Conservation (phyloP, 2,888 invertebrate species). For the Platycheirus rosarum region DNA sequence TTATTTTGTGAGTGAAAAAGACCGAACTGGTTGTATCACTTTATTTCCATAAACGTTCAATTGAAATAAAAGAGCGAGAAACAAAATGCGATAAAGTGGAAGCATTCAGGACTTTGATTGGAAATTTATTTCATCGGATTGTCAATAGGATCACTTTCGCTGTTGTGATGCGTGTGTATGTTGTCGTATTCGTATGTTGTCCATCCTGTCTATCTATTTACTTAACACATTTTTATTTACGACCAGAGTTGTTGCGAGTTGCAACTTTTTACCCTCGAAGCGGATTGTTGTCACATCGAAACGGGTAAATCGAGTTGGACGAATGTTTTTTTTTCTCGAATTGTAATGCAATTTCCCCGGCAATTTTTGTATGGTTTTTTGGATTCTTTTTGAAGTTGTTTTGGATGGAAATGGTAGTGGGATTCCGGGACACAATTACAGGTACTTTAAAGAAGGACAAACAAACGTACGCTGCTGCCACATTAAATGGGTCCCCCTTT, state of each 20-base stretch:
- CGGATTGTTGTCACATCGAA: slow-evolving; percentile 30
- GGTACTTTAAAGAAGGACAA: slow-evolving; percentile 9
- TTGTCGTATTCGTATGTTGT: slow-evolving; percentile 4
- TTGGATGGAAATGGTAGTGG: slow-evolving; percentile 39
- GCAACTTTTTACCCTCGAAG: slow-evolving; percentile 31
- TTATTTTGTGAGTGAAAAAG: slow-evolving; percentile 52
- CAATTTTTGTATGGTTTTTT: slow-evolving; percentile 26
- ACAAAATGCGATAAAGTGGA: slow-evolving; percentile 44
- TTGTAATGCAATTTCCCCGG: slow-evolving; percentile 67
- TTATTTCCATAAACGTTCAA: slow-evolving; percentile 37
- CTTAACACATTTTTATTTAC: slow-evolving; percentile 15
- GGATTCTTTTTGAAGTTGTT: slow-evolving; percentile 39
- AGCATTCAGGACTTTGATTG: slow-evolving; percentile 64
- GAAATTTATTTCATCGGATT: slow-evolving; percentile 44
- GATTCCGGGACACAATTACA: slow-evolving; percentile 41
- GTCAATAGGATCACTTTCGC: slow-evolving; percentile 72
- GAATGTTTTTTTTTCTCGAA: slow-evolving; percentile 8
- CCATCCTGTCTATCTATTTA: slow-evolving; percentile 36
- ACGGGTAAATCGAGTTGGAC: slow-evolving; percentile 65
- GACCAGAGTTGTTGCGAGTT: neutral
- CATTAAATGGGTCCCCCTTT: slow-evolving; percentile 3
- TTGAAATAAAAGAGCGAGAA: slow-evolving; percentile 19
- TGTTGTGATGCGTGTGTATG: slow-evolving; percentile 20
- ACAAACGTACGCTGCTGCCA: slow-evolving; percentile 26
- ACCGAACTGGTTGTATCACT: slow-evolving; percentile 60